Evolutionary conservation across 2,113 vertebrate genomes (phyloP).

Genomic region (Zosterops pallidus): DNA sequence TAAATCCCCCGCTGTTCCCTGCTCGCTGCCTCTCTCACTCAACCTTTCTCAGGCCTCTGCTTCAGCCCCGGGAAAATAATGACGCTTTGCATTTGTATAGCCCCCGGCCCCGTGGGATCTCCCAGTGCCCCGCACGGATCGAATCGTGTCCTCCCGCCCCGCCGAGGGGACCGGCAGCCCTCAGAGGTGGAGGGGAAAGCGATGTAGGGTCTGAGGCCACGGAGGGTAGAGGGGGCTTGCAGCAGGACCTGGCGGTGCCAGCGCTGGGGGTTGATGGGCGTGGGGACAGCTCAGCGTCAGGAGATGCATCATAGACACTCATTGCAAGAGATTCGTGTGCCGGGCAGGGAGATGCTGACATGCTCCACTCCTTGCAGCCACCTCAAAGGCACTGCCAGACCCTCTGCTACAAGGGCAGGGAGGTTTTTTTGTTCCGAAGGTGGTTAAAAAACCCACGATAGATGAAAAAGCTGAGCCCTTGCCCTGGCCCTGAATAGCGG

Average conservation of each 20-base stretch:
- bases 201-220: not conserved
- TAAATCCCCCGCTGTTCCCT: slow-evolving; percentile 60
- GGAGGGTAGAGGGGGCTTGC: not conserved
- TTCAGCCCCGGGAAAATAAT: slow-evolving; percentile 39
- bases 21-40: slow-evolving; percentile 36
- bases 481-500: not conserved
- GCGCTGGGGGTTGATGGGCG: not conserved
- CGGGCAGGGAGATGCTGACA: rapidly evolving
- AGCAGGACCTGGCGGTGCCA: not conserved
- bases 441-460: not conserved
- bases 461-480: not conserved
- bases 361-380: rapidly evolving
- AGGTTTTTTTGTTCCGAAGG: not conserved
- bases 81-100: slow-evolving; percentile 60
- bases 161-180: not conserved
- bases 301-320: not conserved
- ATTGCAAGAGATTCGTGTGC: rapidly evolving
- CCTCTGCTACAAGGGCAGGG: not conserved
- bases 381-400: not conserved
- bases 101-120: slow-evolving; percentile 25
- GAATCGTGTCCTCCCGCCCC: not conserved
- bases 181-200: not conserved
- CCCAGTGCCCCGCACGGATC: not conserved
- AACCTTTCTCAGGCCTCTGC: slow-evolving; percentile 67
- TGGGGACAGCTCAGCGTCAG: not conserved